Percentiles rank a stretch among this genome's conserved stretches.
These are phyloP conservation scores for Hydra vulgaris DNA, from an alignment of 30 jellyfish, hydroid and myxozoan species.

Conservation along the genomic window DNA sequence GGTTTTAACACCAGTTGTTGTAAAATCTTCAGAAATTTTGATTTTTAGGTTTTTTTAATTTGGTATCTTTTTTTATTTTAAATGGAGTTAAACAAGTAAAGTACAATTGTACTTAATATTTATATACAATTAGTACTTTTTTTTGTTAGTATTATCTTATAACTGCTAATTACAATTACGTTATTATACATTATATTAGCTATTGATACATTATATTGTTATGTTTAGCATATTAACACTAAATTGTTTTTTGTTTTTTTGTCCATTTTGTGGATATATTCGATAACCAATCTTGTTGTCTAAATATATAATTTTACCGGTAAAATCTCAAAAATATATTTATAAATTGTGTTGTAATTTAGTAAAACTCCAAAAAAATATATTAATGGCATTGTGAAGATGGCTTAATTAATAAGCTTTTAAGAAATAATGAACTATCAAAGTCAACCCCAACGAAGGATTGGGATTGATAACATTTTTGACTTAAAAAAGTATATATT, in stretches of 20 bases:
- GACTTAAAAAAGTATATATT: neutral
- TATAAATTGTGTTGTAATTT: neutral
- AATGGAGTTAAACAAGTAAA: neutral
- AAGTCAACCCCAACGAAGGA: neutral
- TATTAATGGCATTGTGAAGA: neutral
- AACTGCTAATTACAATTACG: neutral
- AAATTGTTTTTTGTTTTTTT: neutral
- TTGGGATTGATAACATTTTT: neutral
- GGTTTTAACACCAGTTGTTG: neutral
- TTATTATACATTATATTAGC: neutral
- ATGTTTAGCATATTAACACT: neutral
- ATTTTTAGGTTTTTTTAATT: neutral
- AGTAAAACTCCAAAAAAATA: neutral
- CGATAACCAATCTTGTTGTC: neutral
- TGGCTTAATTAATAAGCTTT: neutral
- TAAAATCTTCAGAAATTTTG: neutral
- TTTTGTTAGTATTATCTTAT: neutral
- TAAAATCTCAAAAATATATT: neutral
- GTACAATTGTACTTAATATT: neutral
- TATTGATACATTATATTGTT: neutral
- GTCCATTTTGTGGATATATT: neutral
- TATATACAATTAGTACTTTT: neutral
- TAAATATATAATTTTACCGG: neutral
- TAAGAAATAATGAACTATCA: neutral
- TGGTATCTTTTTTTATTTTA: neutral